These are phyloP conservation scores for Podarcis muralis DNA, from an alignment of 2,113 vertebrate genomes.

Conservation along the genomic window DNA sequence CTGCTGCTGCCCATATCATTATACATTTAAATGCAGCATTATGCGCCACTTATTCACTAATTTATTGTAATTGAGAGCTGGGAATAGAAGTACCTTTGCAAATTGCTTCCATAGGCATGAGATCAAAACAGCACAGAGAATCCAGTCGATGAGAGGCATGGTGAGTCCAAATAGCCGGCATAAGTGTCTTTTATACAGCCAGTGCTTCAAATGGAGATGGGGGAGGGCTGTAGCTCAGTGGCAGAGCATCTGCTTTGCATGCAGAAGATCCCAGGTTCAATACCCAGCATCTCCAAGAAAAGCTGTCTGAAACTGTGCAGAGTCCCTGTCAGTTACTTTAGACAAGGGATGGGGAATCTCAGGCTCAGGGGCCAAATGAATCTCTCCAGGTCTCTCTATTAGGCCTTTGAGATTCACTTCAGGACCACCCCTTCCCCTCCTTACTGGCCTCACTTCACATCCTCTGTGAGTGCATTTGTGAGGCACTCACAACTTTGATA, in stretches of 20 bases:
- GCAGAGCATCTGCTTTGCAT: neutral
- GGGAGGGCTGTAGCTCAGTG: neutral
- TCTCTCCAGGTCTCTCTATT: too few species aligned
- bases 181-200: neutral
- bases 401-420: too few species aligned
- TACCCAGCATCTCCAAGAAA: neutral
- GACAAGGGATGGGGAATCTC: too few species aligned
- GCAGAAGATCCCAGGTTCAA: neutral
- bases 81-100: conserved; percentile 62
- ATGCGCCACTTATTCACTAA: conserved; percentile 66
- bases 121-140: neutral
- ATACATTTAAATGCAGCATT: conserved; percentile 59
- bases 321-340: too few species aligned
- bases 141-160: neutral
- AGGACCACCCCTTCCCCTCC: too few species aligned
- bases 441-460: too few species aligned
- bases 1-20: conserved; percentile 53
- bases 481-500: too few species aligned
- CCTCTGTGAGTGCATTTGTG: too few species aligned
- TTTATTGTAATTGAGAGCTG: conserved; percentile 58
- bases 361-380: too few species aligned
- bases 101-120: conserved; percentile 47
- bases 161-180: neutral
- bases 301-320: neutral
- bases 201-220: neutral